A percentile compares a stretch with the other conserved stretches of the same genome.
Conservation (phyloP, 1,140 invertebrate genomes). For the Aphelenchoides fujianensis region DNA sequence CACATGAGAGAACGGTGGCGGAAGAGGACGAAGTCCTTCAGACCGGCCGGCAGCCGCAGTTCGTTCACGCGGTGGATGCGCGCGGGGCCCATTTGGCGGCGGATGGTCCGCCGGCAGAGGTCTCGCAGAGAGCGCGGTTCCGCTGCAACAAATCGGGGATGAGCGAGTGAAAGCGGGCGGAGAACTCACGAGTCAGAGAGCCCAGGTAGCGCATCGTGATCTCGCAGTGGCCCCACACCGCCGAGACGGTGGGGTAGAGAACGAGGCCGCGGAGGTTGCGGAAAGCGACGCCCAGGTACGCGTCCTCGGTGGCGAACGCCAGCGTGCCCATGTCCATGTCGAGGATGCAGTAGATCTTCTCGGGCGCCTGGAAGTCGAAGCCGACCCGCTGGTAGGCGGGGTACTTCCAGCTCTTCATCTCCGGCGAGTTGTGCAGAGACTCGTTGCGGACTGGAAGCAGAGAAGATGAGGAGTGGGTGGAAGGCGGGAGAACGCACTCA, state of each 20-base stretch:
- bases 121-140: conserved; percentile 47
- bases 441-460: conserved; percentile 41
- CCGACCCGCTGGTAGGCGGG: neutral
- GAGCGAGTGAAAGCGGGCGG: neutral
- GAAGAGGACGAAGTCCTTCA: conserved; percentile 19
- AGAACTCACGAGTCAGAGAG: conserved; percentile 82
- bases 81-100: neutral
- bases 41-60: conserved; percentile 9
- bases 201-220: conserved; percentile 98
- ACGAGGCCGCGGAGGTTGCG: conserved; percentile 91
- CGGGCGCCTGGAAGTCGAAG: neutral
- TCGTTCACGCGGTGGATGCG: neutral
- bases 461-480: no score
- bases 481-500: conserved; percentile 67
- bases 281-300: conserved; percentile 95
- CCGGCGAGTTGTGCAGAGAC: conserved; percentile 12
- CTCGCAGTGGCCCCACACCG: conserved; percentile 99
- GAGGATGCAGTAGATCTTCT: conserved; percentile 78
- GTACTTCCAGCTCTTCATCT: neutral
- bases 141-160: conserved; percentile 30
- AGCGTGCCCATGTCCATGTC: conserved; percentile 99
- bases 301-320: conserved; percentile 93
- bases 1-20: no score
- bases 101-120: conserved; percentile 40
- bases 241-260: conserved; percentile 93